Evolutionary conservation across 2,888 invertebrate genomes (phyloP), one percentile per base, ranked within the genome.

Genomic region (Spodoptera littoralis): DNA sequence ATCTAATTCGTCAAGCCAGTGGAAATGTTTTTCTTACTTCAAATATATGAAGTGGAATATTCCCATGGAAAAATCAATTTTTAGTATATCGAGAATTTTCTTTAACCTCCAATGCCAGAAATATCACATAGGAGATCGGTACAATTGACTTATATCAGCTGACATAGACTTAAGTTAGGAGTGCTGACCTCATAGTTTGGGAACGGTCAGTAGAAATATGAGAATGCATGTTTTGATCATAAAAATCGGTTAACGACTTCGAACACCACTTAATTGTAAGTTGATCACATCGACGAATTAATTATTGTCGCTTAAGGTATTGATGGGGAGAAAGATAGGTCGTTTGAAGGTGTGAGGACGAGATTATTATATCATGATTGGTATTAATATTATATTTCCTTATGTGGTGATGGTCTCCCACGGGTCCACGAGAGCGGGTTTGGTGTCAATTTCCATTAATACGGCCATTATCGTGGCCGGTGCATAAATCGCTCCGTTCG

Each of bases 381-480:
- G 84, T 83, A 87, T 90, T 90, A 90, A 92, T 92, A 92, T 92
- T 91, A 92, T 90, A 88, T 92, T 92, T 92, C 92, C 88, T 88
- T 88, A 89, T 85, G 86, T 84, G 86, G 86, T 78, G 84, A 72
- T 82, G 84, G 65, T 70, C 65, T 80, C 88, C 84, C 87, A 87
- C 87, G 86, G 77, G 82, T 22, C 80, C 80, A 84, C 80, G 77
- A 80, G 82, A 83, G 79, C 84, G 81, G 79, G 84, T 74, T 76
- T 83, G 88, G 92, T 92, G 92, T 93, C 92, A 91, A 90, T 92
- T 92, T 92, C 90, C 92, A 92, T 92, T 92, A 91, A 92, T 91
- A 87, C 76, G 89, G 82, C 89, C 84, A 93, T 93, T 92, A 92
- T 86, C 84, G 84, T 84, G 82, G 84, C 80, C 79, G 86, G 83